phyloP scores from a whole-genome alignment of 2,888 invertebrate genomes.

The Xestia rhomboidea region DNA sequence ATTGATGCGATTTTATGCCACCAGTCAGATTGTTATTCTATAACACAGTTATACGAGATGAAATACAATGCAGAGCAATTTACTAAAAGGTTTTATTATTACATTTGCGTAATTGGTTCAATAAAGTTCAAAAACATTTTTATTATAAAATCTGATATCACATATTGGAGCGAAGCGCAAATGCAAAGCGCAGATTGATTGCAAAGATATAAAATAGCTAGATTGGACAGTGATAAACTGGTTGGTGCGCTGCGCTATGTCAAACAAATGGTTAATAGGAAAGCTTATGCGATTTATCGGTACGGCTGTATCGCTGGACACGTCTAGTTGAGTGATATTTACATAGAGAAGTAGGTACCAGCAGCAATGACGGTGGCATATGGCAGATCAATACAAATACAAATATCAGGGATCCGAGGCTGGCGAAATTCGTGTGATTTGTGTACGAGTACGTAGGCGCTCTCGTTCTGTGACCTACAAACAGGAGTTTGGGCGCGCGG shows the following conservation, averaged over 20 bases:
- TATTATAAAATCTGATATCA: slow-evolving; percentile 54
- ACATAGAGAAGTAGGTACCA: slow-evolving; percentile 34
- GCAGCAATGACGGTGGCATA: slow-evolving; percentile 62
- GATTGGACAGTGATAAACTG: slow-evolving; percentile 50
- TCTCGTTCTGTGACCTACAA: slow-evolving; percentile 74
- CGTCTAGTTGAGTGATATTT: slow-evolving; percentile 50
- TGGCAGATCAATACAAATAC: slow-evolving; percentile 75
- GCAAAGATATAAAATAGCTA: slow-evolving; percentile 57
- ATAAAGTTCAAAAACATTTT: slow-evolving; percentile 62
- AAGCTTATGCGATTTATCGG: slow-evolving; percentile 35
- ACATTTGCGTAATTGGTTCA: slow-evolving; percentile 50
- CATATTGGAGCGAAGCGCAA: slow-evolving; percentile 42
- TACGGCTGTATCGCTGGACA: slow-evolving; percentile 29
- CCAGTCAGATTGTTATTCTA: slow-evolving; percentile 10
- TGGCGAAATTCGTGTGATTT: slow-evolving; percentile 75
- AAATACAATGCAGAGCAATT: slow-evolving; percentile 35
- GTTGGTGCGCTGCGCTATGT: slow-evolving; percentile 21
- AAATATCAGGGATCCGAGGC: slow-evolving; percentile 68
- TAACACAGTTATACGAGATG: slow-evolving; percentile 11
- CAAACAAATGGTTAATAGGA: slow-evolving; percentile 43
- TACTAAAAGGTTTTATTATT: slow-evolving; percentile 39
- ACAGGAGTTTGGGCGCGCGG: slow-evolving; percentile 65
- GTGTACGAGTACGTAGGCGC: slow-evolving; percentile 65
- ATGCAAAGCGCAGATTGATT: slow-evolving; percentile 58
- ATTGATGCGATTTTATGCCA: not conserved